Evolutionary conservation across 2,888 invertebrate genomes (phyloP), one percentile per base, ranked within the genome.

Genomic region (Spicauda simplicius): DNA sequence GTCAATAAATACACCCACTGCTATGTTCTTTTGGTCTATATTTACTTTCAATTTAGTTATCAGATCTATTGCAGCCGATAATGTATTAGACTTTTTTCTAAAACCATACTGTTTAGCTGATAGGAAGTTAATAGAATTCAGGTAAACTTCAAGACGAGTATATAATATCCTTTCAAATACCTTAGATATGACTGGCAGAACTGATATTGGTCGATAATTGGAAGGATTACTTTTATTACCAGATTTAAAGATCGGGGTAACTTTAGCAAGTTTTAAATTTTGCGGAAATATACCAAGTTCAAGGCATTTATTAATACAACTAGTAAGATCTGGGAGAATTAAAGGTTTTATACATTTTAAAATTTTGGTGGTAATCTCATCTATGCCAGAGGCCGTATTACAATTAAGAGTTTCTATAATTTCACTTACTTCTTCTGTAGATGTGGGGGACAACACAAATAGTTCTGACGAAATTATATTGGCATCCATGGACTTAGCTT

Each of bases 261-360:
- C 68, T 62, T 69, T 70, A 1, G 69, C 67, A n/a, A 71, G 67
- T 52, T 73, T 74, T 18, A 70, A 56, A 37, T 58, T 71, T 5
- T 71, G 60, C 7, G 73, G 72, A 20, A 72, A 73, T 8, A 12
- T 52, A 19, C 63, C 72, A 16, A 56, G 7, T 56, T 57, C 20
- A 2, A 74, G 16, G 8, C 48, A 48, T 48, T n/a, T 48, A 16
- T 48, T 48, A 4, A 48, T 48, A 48, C 48, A 48, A 12, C 25
- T 54, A 0, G 69, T 58, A 5, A 71, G 48, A 1, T 58, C 33
- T 14, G 30, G 20, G 10, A 54, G 12, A 48, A 70, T 68, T 0
- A 63, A 12, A 30, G 52, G 16, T 62, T 69, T 69, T 1, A 97
- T 87, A 12, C 60, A 64, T 67, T 71, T 71, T n/a, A 73, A 58